These are phyloP conservation scores for Regulus satrapa DNA, from an alignment of 2,113 vertebrate genomes.

Conservation along the genomic window DNA sequence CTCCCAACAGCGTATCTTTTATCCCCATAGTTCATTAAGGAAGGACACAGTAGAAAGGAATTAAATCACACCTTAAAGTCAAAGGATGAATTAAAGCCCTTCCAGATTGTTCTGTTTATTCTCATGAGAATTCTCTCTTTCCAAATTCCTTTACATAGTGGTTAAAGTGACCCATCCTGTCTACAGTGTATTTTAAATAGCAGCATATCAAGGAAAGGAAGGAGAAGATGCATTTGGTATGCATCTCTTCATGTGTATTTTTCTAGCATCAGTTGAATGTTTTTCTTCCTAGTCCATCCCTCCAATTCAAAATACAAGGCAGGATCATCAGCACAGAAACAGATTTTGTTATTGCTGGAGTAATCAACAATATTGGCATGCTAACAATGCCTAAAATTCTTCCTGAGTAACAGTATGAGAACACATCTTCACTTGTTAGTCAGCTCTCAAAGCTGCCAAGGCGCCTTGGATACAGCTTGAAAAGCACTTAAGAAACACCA, in stretches of 20 bases:
- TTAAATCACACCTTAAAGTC: constrained; percentile 17
- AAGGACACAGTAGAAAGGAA: not conserved
- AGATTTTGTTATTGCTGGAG: not conserved
- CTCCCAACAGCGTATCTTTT: not conserved
- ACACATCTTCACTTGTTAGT: not conserved
- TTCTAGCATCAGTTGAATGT: not conserved
- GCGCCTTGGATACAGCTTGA: not conserved
- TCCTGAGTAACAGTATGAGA: not conserved
- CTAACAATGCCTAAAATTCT: not conserved
- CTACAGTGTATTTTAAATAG: not conserved
- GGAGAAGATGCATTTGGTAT: not conserved
- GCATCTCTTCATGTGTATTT: not conserved
- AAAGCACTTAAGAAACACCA: not conserved
- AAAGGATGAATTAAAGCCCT: not conserved
- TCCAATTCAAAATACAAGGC: not conserved
- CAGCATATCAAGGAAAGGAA: not conserved
- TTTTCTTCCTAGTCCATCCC: not conserved
- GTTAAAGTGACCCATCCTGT: not conserved
- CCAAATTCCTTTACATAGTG: not conserved
- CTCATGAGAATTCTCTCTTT: not conserved
- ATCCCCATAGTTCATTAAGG: not conserved
- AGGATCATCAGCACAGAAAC: not conserved
- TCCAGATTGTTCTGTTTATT: constrained; percentile 47
- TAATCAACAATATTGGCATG: not conserved
- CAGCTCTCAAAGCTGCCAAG: not conserved